Base-by-base conservation (phyloP, 2,888 invertebrate species). In the Diaphora mendica region DNA sequence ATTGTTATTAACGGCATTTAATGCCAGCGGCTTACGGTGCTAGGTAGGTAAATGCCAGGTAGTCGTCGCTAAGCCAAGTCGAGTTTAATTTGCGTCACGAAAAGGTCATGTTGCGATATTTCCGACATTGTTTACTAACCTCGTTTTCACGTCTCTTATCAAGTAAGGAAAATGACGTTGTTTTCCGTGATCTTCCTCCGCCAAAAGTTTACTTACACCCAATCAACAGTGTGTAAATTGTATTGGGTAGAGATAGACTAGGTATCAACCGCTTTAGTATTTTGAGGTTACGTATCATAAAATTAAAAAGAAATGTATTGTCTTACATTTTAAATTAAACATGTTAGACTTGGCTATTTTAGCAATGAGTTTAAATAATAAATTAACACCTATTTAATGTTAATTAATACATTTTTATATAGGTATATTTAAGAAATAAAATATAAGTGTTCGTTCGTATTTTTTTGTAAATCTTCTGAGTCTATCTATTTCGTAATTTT, bases 141-240 rank as follows among this genome's bases (percentile, higher is more conserved):
- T 72, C 70, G 67, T 70, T 70, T 70, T 62, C 70, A 70, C 62
- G 66, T 65, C 44, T 70, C 62, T 35, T 66, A 66, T 65, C 73
- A 55, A 64, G 33, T 13, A 64, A 42, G 23, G 35, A 62, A 74
- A 74, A 71, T 74, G 67, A 64, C 74, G 48, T 62, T 74, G 59
- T 70, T 74, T 74, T 33, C 70, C 59, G 39, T 70, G 26, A 66
- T 59, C 73, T 59, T 65, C 55, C 67, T 67, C 2, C 13, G 33
- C 20, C 26, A 59, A 26, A 67, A 67, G 70, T 67, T 74, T 74
- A 62, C 42, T 70, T 51, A 48, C 55, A 59, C 66, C 11, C 39
- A 66, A 70, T 62, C 35, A 64, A 68, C n/a, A 51, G 51, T 23
- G 20, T 23, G 9, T 51, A 9, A 51, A 51, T 51, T 9, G 2